phyloP scores from a whole-genome alignment of 2,113 vertebrate species.

The Tragelaphus buxtoni region DNA sequence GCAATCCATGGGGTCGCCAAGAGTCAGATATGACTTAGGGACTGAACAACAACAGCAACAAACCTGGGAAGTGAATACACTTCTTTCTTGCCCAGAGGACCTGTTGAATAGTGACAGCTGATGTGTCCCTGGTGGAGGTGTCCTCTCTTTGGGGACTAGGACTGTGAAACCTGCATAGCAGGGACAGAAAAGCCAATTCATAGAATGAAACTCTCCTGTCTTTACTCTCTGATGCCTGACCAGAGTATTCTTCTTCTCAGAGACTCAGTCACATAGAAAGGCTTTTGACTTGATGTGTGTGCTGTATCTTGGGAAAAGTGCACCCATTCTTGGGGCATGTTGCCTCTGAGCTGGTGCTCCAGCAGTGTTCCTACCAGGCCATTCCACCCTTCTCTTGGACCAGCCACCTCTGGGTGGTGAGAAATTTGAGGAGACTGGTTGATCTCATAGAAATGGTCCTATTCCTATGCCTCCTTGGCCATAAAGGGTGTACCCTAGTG shows the following conservation, averaged over 20 bases:
- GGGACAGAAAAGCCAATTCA: neutral
- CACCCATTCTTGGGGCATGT: neutral
- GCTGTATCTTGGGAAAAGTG: neutral
- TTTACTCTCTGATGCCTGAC: neutral
- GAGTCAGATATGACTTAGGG: neutral
- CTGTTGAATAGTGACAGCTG: too few species aligned
- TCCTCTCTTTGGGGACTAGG: neutral
- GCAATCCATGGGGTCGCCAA: neutral
- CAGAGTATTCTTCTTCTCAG: neutral
- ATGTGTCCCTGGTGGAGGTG: neutral
- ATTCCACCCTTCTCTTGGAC: neutral
- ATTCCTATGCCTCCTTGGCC: neutral
- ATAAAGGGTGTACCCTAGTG: neutral
- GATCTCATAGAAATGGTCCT: neutral
- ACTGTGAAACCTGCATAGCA: neutral
- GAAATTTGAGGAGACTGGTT: neutral
- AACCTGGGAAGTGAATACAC: neutral
- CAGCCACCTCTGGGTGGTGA: too few species aligned
- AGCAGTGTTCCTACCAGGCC: accelerated
- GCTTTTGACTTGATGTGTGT: neutral
- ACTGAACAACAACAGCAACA: neutral
- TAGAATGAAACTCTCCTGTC: neutral
- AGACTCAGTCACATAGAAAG: neutral
- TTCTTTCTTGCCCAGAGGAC: neutral
- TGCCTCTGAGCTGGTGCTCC: accelerated